Percentiles rank a stretch among this genome's conserved stretches.
Conservation (phyloP, 2,797 vertebrate genomes). For the Halcyon smyrnensis region DNA sequence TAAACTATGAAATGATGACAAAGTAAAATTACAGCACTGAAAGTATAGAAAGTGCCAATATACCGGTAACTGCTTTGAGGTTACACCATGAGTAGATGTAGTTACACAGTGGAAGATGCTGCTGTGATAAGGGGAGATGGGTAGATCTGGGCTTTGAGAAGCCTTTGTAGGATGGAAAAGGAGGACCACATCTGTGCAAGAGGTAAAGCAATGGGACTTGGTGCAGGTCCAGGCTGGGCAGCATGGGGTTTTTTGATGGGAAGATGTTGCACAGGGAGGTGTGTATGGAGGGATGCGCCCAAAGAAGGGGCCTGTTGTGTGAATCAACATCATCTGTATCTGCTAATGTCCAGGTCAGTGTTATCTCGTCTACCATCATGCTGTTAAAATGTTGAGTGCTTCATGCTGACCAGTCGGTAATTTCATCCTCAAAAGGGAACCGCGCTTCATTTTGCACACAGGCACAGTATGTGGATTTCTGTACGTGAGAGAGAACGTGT, state of each 20-base stretch:
- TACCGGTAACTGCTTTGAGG: not conserved
- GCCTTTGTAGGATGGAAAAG: not conserved
- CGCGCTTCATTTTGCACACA: not conserved
- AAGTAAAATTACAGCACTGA: not conserved
- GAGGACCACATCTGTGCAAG: not conserved
- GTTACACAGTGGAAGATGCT: not conserved
- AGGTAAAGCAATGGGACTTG: not conserved
- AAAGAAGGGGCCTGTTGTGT: too few species aligned
- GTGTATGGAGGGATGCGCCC: accelerated
- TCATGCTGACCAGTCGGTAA: not conserved
- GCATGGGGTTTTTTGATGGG: not conserved
- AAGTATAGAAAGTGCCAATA: not conserved
- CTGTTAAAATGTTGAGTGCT: not conserved
- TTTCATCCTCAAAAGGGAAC: not conserved
- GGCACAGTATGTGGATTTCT: not conserved
- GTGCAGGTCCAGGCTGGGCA: not conserved
- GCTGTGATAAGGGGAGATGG: not conserved
- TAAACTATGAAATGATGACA: not conserved
- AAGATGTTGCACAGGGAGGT: not conserved
- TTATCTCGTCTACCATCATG: accelerated
- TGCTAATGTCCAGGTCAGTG: not conserved
- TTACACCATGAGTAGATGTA: not conserved
- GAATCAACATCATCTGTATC: not conserved
- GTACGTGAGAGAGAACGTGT: not conserved
- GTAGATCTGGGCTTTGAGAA: not conserved